Evolutionary conservation across 2,888 invertebrate species (phyloP).

Genomic region (Anoplius nigerrimus): DNA sequence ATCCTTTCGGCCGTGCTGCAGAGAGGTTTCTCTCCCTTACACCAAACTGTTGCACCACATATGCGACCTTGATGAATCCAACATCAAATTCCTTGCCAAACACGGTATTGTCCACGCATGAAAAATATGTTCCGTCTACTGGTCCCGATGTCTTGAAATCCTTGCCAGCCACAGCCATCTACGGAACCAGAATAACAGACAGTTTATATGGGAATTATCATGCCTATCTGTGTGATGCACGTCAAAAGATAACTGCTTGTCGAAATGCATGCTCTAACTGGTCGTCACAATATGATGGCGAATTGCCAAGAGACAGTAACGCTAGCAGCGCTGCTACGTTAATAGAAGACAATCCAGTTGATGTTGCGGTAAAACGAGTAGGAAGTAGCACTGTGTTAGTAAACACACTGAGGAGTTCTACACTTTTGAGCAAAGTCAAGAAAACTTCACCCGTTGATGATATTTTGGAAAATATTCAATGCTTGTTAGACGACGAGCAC

Average conservation of each 20-base stretch:
- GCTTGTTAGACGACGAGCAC: conserved; percentile 59
- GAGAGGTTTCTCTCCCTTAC: conserved; percentile 85
- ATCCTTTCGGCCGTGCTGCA: conserved; percentile 84
- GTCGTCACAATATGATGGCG: conserved; percentile 87
- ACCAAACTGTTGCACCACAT: conserved; percentile 80
- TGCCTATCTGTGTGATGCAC: conserved; percentile 91
- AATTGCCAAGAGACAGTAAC: conserved; percentile 75
- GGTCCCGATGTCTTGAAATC: conserved; percentile 54
- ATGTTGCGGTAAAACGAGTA: conserved; percentile 30
- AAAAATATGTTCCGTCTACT: conserved; percentile 31
- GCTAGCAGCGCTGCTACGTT: conserved; percentile 52
- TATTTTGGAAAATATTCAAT: conserved; percentile 63
- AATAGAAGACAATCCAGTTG: conserved; percentile 56
- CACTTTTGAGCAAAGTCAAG: conserved; percentile 37
- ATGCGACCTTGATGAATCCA: conserved; percentile 31
- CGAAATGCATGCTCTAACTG: conserved; percentile 85
- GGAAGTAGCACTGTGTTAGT: conserved; percentile 8
- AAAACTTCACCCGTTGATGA: conserved; percentile 55
- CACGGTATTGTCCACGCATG: conserved; percentile 39
- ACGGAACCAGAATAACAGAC: conserved; percentile 72
- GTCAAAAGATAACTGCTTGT: conserved; percentile 85
- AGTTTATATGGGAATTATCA: conserved; percentile 88
- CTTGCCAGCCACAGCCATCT: conserved; percentile 56
- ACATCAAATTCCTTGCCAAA: conserved; percentile 56
- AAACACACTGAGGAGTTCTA: conserved; percentile 50